A percentile compares a stretch with the other conserved stretches of the same genome.
Conservation (phyloP, 2,888 invertebrate genomes). For the Podotricha telesiphe region DNA sequence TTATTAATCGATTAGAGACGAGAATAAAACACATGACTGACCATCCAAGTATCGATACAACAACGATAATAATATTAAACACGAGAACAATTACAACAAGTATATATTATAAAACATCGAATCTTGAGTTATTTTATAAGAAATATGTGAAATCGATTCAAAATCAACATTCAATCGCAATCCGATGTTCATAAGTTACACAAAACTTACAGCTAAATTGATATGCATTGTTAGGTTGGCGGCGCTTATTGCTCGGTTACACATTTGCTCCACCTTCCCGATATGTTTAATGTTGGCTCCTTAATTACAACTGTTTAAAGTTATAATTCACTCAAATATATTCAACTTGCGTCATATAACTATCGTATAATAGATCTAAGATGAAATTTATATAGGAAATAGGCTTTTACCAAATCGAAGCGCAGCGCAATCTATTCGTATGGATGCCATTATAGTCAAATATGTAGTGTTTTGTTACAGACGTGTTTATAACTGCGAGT, state of each 20-base stretch:
- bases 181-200: conserved; percentile 35
- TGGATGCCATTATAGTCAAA: background rate
- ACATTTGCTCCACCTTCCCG: conserved; percentile 53
- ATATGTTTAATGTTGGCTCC: conserved; percentile 71
- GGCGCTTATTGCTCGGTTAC: conserved; percentile 24
- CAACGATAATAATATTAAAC: conserved; percentile 54
- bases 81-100: conserved; percentile 41
- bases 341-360: conserved; percentile 72
- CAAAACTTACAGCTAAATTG: conserved; percentile 63
- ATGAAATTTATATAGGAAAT: conserved; percentile 17
- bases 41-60: conserved; percentile 41
- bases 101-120: conserved; percentile 17
- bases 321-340: conserved; percentile 29
- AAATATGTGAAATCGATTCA: conserved; percentile 1
- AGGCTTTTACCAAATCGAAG: conserved; percentile 25
- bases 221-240: conserved; percentile 65
- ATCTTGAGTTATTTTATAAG: background rate
- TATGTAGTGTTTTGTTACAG: background rate
- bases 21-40: conserved; percentile 36
- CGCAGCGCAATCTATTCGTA: background rate
- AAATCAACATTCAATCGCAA: conserved; percentile 42
- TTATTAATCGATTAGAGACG: conserved; percentile 39
- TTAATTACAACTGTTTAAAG: conserved; percentile 39
- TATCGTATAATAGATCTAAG: conserved; percentile 17
- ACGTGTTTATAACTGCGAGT: conserved; percentile 9